Percentiles rank a stretch among this genome's conserved stretches.
Evolutionary conservation across 2,797 vertebrate genomes (phyloP).

Genomic region (Hoplostethus mediterraneus): DNA sequence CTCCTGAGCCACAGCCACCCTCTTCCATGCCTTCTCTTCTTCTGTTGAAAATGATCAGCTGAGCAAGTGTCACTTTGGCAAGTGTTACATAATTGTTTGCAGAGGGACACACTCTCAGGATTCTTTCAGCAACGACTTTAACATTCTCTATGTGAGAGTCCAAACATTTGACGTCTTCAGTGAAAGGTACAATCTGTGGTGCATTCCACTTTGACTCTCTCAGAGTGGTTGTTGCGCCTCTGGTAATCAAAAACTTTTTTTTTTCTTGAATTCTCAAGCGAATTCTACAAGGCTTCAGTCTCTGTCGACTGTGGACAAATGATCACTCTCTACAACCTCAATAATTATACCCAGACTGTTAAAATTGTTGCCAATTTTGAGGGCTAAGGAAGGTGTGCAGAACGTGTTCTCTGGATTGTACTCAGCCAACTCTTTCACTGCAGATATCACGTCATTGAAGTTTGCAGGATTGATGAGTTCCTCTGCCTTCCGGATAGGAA

Average conservation of each 20-base stretch:
- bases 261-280: slow-evolving; percentile 1
- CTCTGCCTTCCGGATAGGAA: slow-evolving; percentile 6
- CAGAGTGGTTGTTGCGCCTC: slow-evolving; percentile 5
- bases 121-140: not conserved
- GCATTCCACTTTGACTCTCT: slow-evolving; percentile 24
- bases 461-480: slow-evolving; percentile 27
- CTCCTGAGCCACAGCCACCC: too few species aligned
- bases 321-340: slow-evolving; percentile 12
- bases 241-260: too few species aligned
- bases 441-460: slow-evolving; percentile 18
- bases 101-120: slow-evolving; percentile 1
- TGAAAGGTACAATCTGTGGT: slow-evolving; percentile 7
- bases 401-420: slow-evolving; percentile 13
- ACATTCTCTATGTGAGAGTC: not conserved
- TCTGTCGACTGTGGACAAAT: not conserved
- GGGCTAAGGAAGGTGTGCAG: slow-evolving; percentile 12
- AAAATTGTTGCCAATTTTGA: slow-evolving; percentile 30
- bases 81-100: slow-evolving; percentile 8
- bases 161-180: slow-evolving; percentile 9
- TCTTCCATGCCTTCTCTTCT: slow-evolving; percentile 18
- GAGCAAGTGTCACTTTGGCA: slow-evolving; percentile 6
- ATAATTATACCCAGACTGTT: slow-evolving; percentile 10
- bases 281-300: not conserved
- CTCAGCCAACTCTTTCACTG: slow-evolving; percentile 21
- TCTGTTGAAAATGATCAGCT: slow-evolving; percentile 8